Evolutionary conservation across 2,888 invertebrate species (phyloP).

Genomic region (Dioctria linearis): DNA sequence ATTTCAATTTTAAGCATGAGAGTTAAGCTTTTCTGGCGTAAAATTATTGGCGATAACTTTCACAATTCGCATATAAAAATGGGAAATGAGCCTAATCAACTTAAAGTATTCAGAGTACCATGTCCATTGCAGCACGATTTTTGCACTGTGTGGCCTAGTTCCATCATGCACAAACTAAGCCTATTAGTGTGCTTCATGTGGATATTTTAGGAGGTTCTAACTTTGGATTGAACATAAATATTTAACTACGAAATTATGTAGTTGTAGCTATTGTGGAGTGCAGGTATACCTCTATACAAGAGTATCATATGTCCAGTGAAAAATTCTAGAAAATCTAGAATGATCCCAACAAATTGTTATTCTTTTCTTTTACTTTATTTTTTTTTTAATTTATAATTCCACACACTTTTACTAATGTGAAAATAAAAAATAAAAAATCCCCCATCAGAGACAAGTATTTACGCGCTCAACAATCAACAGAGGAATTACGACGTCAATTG

Average conservation of each 20-base stretch:
- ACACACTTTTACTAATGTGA: background rate
- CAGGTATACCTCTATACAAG: no score
- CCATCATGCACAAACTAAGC: slow-evolving; percentile 37
- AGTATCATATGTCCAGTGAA: background rate
- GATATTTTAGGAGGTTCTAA: slow-evolving; percentile 3
- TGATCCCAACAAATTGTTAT: no score
- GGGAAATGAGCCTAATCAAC: slow-evolving; percentile 53
- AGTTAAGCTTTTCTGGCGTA: background rate
- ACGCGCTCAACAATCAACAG: slow-evolving; percentile 56
- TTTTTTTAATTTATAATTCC: background rate
- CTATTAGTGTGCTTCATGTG: slow-evolving; percentile 29
- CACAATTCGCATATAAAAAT: slow-evolving; percentile 3
- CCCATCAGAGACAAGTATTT: slow-evolving; percentile 57
- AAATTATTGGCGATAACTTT: slow-evolving; percentile 25
- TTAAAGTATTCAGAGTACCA: slow-evolving; percentile 54
- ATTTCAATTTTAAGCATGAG: background rate
- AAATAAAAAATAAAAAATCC: background rate
- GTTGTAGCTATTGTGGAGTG: no score
- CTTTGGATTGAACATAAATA: background rate
- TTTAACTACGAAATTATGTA: no score
- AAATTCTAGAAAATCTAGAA: background rate
- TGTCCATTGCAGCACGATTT: slow-evolving; percentile 37
- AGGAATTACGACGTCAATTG: slow-evolving; percentile 55
- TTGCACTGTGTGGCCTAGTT: slow-evolving; percentile 14
- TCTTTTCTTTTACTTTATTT: background rate